Conservation (phyloP, 37 sponge, comb jelly and placozoan genomes). For the Chondrilla cf. caribensis region DNA sequence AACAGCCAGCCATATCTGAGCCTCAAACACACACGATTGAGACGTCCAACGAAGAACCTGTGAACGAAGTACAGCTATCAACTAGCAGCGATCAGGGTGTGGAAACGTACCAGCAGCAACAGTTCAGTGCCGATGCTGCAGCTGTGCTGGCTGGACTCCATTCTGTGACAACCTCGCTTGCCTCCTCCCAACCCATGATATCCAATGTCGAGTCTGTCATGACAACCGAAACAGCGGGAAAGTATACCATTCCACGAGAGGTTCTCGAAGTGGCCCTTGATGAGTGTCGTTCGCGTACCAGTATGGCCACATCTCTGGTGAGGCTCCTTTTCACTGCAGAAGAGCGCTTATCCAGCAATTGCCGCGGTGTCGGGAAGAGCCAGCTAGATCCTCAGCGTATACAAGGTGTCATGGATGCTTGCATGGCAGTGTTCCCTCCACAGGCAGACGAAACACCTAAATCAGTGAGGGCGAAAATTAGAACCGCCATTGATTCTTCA, state of each 20-base stretch:
- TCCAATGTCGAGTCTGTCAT: conserved; percentile 12
- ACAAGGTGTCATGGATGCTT: conserved; percentile 4
- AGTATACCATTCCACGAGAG: conserved; percentile 16
- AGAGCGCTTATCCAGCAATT: conserved; percentile 1
- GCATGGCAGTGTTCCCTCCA: conserved; percentile 30
- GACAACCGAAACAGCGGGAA: background rate
- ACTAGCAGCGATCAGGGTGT: background rate
- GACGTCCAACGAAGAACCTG: conserved; percentile 18
- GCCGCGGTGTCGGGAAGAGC: conserved; percentile 17
- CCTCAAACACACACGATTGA: conserved; percentile 1
- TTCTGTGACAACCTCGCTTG: background rate
- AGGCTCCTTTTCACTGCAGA: conserved; percentile 10
- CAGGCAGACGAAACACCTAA: conserved; percentile 24
- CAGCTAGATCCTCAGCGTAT: conserved; percentile 20
- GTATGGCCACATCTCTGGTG: conserved; percentile 14
- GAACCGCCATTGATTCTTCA: conserved; percentile 17
- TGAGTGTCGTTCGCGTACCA: conserved; percentile 19
- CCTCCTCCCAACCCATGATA: background rate
- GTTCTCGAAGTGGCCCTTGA: conserved; percentile 16
- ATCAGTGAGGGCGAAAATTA: conserved; percentile 5
- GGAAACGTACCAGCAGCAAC: background rate
- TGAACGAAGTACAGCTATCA: conserved; percentile 15
- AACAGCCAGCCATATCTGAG: background rate
- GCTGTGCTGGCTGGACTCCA: conserved; percentile 26
- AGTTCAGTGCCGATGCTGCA: conserved; percentile 23